Evolutionary conservation across 2,888 invertebrate genomes (phyloP).

Genomic region (Pseudococcus jackbeardsleyi): DNA sequence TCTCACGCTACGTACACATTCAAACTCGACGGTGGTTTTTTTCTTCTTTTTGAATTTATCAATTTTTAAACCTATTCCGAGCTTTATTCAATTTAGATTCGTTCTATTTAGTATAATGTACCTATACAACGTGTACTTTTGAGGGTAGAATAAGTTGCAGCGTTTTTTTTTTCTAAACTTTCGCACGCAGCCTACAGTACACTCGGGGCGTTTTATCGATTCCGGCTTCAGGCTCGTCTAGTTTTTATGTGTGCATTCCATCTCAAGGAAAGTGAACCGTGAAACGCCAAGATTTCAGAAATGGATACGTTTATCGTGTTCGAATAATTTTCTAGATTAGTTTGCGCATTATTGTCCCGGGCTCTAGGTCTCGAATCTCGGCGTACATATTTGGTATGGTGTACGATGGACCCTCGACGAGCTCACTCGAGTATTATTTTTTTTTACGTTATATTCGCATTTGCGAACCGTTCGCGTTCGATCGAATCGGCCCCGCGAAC

Average conservation of each 20-base stretch:
- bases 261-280: conserved; percentile 39
- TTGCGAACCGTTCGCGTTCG: background rate
- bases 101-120: conserved; percentile 40
- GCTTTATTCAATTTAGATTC: conserved; percentile 50
- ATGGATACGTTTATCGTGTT: conserved; percentile 25
- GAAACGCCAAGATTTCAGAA: conserved; percentile 28
- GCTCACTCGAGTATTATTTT: background rate
- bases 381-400: background rate
- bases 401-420: background rate
- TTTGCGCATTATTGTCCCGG: background rate
- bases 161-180: background rate
- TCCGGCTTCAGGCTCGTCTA: conserved; percentile 19
- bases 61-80: conserved; percentile 44
- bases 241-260: conserved; percentile 29
- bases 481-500: background rate
- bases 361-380: background rate
- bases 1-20: background rate
- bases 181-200: background rate
- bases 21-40: background rate
- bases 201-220: conserved; percentile 45
- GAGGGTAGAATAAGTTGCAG: background rate
- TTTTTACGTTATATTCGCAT: background rate
- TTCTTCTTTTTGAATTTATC: conserved; percentile 25
- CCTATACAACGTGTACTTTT: background rate
- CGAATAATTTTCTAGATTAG: conserved; percentile 47